These are phyloP conservation scores for Dioctria linearis DNA, from an alignment of 2,888 invertebrate genomes.

Conservation along the genomic window DNA sequence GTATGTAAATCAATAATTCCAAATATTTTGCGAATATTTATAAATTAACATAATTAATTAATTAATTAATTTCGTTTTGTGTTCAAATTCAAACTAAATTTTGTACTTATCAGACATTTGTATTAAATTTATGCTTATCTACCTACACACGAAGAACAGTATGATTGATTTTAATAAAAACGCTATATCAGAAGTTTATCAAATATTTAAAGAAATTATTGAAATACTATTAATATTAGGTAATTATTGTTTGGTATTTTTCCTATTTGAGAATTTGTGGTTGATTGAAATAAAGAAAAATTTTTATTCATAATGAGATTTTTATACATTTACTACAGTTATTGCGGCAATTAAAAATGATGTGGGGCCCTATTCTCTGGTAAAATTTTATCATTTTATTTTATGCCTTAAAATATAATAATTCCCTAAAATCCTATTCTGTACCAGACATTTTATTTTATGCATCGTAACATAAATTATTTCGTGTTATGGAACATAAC, in stretches of 20 bases:
- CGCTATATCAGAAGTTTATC: conserved; percentile 36
- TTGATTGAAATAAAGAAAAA: conserved; percentile 51
- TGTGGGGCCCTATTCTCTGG: no score
- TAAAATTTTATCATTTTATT: no score
- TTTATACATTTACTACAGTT: no score
- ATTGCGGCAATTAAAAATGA: no score
- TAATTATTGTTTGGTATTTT: conserved; percentile 51
- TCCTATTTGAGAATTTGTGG: conserved; percentile 50
- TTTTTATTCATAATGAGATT: conserved; percentile 21
- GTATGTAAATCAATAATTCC: conserved; percentile 9
- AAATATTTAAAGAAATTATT: conserved; percentile 35
- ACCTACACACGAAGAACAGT: not conserved
- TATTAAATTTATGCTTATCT: no score
- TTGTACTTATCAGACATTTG: not conserved
- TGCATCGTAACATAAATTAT: no score
- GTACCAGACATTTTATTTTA: no score
- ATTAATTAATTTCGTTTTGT: not conserved
- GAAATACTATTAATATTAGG: conserved; percentile 22
- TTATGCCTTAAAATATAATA: no score
- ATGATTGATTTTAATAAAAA: conserved; percentile 28
- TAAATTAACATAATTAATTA: not conserved
- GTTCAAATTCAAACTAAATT: conserved; percentile 22
- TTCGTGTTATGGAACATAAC: no score
- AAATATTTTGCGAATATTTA: conserved; percentile 3
- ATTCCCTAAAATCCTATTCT: no score